Conservation (phyloP, 2,888 invertebrate species). For the Troides helena region DNA sequence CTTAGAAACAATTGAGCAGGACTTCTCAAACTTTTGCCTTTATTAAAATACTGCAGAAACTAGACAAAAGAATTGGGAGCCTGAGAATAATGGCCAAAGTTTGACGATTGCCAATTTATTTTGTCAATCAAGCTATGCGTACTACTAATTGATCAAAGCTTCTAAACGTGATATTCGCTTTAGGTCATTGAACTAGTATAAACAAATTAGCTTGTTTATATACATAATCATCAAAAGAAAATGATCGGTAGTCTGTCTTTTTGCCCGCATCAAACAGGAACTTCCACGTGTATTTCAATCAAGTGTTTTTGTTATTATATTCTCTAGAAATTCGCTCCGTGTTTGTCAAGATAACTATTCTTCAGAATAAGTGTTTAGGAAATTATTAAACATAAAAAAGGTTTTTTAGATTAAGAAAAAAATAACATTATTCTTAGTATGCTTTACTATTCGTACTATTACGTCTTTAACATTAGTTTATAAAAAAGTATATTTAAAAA, state of each 20-base stretch:
- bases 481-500: no score
- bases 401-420: no score
- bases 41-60: slow-evolving; percentile 31
- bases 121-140: slow-evolving; percentile 24
- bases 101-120: slow-evolving; percentile 33
- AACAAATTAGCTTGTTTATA: not conserved
- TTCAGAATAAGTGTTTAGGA: no score
- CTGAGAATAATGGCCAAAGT: slow-evolving; percentile 46
- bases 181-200: not conserved
- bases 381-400: no score
- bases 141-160: slow-evolving; percentile 16
- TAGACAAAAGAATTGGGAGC: slow-evolving; percentile 34
- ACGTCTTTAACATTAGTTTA: no score
- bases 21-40: slow-evolving; percentile 23
- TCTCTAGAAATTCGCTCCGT: not conserved
- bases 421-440: no score
- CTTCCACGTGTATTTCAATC: not conserved
- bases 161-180: slow-evolving; percentile 8
- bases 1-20: slow-evolving; percentile 19
- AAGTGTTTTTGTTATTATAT: not conserved
- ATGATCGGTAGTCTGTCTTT: not conserved
- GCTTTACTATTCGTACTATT: no score
- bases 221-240: not conserved
- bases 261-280: not conserved
- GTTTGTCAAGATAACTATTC: not conserved